These are phyloP conservation scores for Stenurella melanura DNA, from an alignment of 2,888 invertebrate species.

Conservation along the genomic window DNA sequence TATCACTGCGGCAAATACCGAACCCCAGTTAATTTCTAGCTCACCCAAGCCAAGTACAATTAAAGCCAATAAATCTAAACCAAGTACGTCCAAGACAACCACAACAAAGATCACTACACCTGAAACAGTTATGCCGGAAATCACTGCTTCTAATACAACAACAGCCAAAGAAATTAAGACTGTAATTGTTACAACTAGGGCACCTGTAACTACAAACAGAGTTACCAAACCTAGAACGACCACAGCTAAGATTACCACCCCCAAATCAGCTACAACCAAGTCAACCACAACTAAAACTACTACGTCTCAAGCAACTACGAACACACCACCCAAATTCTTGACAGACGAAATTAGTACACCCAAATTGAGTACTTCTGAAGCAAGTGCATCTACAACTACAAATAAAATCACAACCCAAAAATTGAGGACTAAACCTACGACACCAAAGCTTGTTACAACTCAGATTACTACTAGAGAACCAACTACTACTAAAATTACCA, in stretches of 20 bases:
- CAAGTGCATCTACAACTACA: conserved; percentile 20
- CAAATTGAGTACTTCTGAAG: not conserved
- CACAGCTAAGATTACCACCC: conserved; percentile 12
- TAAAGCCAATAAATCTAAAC: not conserved
- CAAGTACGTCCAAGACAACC: not conserved
- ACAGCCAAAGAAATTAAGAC: not conserved
- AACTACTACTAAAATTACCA: conserved; percentile 21
- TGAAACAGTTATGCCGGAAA: not conserved
- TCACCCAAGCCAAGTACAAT: not conserved
- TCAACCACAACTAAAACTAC: conserved; percentile 28
- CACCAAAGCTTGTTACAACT: conserved; percentile 31
- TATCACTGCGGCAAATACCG: not conserved
- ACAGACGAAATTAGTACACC: not conserved
- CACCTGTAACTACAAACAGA: not conserved
- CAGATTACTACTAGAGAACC: not conserved
- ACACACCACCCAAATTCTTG: conserved; percentile 1
- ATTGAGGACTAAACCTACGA: conserved; percentile 8
- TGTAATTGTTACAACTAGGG: not conserved
- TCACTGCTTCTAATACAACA: not conserved
- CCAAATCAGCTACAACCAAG: conserved; percentile 5
- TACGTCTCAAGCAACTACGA: conserved; percentile 7
- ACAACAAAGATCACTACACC: not conserved
- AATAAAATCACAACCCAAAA: not conserved
- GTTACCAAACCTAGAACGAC: not conserved
- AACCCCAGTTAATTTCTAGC: not conserved